Conservation (phyloP, 2,113 vertebrate genomes). For the Bubo scandiacus region DNA sequence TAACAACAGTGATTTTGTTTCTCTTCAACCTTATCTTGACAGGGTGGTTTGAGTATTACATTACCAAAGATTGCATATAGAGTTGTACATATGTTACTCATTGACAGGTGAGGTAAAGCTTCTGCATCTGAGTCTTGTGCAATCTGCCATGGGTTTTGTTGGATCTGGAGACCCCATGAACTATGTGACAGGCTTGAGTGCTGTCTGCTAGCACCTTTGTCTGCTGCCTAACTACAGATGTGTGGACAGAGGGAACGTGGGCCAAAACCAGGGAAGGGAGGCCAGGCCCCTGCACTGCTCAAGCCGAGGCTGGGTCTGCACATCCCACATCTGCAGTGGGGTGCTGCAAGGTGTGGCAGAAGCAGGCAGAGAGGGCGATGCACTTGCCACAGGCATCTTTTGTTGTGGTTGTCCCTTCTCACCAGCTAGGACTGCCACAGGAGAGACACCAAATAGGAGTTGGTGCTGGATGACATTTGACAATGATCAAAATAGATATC, state of each 20-base stretch:
- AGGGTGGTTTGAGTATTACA: not conserved
- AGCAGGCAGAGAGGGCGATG: not conserved
- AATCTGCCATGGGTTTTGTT: not conserved
- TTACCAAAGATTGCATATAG: not conserved
- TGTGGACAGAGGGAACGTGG: not conserved
- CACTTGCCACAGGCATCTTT: not conserved
- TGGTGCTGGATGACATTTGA: not conserved
- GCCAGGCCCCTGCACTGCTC: not conserved
- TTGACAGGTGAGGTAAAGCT: not conserved
- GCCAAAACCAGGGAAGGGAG: not conserved
- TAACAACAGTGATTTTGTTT: slow-evolving; percentile 3
- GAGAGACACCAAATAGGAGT: not conserved
- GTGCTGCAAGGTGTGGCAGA: not conserved
- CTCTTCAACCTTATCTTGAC: not conserved
- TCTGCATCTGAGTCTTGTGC: not conserved
- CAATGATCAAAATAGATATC: fast-evolving
- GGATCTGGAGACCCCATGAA: not conserved
- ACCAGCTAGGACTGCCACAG: fast-evolving
- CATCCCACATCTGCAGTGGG: not conserved
- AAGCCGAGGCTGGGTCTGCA: not conserved
- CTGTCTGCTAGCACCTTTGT: not conserved
- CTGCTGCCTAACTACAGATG: not conserved
- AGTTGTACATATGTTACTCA: not conserved
- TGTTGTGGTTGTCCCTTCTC: not conserved
- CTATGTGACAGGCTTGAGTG: fast-evolving